Percentiles rank a stretch among this genome's conserved stretches.
phyloP scores from a whole-genome alignment of 2,797 vertebrate species.

The Otolemur crassicaudatus region DNA sequence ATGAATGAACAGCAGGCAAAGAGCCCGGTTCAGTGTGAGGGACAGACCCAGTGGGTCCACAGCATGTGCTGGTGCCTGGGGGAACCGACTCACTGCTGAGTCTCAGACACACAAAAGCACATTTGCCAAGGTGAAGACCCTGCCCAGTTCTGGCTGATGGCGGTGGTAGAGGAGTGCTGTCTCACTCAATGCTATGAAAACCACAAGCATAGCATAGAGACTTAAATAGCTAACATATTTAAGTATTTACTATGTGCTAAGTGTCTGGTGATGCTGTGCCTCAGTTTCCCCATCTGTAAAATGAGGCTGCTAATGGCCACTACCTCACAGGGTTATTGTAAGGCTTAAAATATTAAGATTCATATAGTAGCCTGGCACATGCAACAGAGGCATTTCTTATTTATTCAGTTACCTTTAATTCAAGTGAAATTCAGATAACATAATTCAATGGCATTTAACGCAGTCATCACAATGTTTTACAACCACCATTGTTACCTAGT shows the following conservation, averaged over 20 bases:
- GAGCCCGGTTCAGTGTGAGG: neutral
- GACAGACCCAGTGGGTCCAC: neutral
- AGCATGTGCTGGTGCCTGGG: rapidly evolving
- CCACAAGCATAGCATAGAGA: neutral
- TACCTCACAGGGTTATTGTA: neutral
- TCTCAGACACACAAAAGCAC: neutral
- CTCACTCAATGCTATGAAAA: too few species aligned
- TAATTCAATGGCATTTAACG: neutral
- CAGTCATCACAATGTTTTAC: neutral
- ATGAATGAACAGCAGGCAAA: neutral
- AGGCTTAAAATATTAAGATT: neutral
- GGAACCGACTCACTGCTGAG: neutral
- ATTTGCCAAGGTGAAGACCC: neutral
- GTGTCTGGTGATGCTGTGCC: neutral
- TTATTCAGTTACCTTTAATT: neutral
- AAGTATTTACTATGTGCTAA: neutral
- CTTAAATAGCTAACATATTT: neutral
- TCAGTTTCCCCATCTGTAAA: conserved; percentile 2
- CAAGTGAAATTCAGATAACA: conserved; percentile 7
- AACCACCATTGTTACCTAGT: neutral
- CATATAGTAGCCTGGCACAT: neutral
- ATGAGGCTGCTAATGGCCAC: neutral
- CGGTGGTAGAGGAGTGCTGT: neutral
- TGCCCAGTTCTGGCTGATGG: neutral
- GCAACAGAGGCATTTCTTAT: neutral